Conservation (phyloP, 2,113 vertebrate genomes). For the cattle (Bos taurus) region ARS-UCD2.0 NC_037348.1:64743501-64744000, state of each 20-base stretch:
- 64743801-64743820: not conserved
- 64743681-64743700: not conserved
- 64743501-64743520: not conserved
- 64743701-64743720: not conserved
- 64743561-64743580: not conserved
- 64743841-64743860: not conserved
- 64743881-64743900: not conserved
- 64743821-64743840: not conserved
- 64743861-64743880: not conserved
- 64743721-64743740: not conserved
- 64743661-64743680: not conserved
- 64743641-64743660: not conserved
- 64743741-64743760: not conserved
- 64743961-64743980: not conserved
- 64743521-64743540: not conserved
- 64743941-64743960: not conserved
- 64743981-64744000: not conserved
- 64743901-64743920: not conserved
- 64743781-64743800: not conserved
- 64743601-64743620: not conserved
- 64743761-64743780: not conserved
- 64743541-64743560: not conserved
- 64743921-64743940: not conserved
- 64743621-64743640: not conserved
- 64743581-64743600: not conserved